These are phyloP conservation scores for Canis aureus DNA, from an alignment of 2,113 vertebrate species.

Conservation along the genomic window DNA sequence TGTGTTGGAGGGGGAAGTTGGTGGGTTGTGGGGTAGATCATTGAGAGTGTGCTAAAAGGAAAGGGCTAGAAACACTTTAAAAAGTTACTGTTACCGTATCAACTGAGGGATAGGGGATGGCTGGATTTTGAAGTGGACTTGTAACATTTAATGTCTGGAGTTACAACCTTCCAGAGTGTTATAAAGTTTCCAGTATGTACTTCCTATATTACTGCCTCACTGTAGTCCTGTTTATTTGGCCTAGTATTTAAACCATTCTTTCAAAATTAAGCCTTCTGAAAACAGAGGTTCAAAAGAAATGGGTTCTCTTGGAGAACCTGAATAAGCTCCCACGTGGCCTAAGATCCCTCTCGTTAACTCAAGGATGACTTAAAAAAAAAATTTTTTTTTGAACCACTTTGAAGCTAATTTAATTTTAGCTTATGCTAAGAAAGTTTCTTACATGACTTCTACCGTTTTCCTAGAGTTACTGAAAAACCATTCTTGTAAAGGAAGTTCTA, in stretches of 20 bases:
- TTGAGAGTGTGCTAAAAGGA: background rate
- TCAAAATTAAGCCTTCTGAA: background rate
- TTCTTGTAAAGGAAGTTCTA: background rate
- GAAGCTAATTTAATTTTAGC: conserved; percentile 45
- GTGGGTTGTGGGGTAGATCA: background rate
- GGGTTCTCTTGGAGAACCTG: background rate
- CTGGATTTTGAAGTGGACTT: background rate
- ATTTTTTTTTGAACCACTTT: background rate
- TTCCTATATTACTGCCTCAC: too few species aligned
- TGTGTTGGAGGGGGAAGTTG: background rate
- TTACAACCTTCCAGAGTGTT: background rate
- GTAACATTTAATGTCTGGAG: background rate
- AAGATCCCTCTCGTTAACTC: background rate
- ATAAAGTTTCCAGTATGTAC: background rate
- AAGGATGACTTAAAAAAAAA: background rate
- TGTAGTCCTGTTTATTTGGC: background rate
- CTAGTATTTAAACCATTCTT: background rate
- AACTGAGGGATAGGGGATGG: accelerated
- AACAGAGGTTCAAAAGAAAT: background rate
- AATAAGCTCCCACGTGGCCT: background rate
- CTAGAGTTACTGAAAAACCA: conserved; percentile 14
- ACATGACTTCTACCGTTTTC: background rate
- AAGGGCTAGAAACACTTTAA: background rate
- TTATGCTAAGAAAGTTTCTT: background rate
- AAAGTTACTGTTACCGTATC: accelerated